Base-by-base conservation (phyloP, 2,113 vertebrate genomes). In the Beaufortia kweichowensis region DNA sequence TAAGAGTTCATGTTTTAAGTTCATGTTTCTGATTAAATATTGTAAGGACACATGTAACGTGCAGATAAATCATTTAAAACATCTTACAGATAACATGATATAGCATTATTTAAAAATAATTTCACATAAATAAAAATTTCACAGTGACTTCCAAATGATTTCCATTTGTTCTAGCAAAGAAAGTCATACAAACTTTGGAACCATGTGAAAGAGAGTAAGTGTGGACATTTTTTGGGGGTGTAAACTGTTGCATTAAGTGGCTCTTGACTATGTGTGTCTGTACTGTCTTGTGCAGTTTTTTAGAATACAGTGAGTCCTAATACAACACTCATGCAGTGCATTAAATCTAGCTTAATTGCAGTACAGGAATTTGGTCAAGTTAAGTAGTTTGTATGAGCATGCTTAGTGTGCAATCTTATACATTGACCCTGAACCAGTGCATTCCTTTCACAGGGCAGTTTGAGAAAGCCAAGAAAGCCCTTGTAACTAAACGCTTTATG, bases 301-400 rank as follows among this genome's bases (percentile, higher is more conserved):
- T 7, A 43, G 71, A 75, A n/a, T 56, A n/a, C 59, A 41, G 23
- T 8, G 31, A 65, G 72, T 61, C 17, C 65, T 76, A 46, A 57
- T 33, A 71, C 53, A 53, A 69, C 66, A 81, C 65, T 77, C 76
- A 33, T 74, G 68, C 60, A 80, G 69, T 75, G 50, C 78, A 55
- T 56, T 56, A 35, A 65, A 74, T 78, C 80, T 78, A 75, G 75
- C 80, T 56, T 62, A 50, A 19, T 8, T 43, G 15, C 56, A 28
- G 26, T 6, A 9, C 43, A 78, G 63, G 80, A 81, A 78, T 81
- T 77, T 57, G 57, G 57, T 76, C 56, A 6, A 65, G 76, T 77
- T 69, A 43, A 23, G 55, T 59, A 17, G 8, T 71, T n/a, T 53
- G 15, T 53, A 19, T 46, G 26, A 35, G 65, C 65, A 50, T 4